These are phyloP conservation scores for Ecdyonurus torrentis DNA, from an alignment of 2,888 invertebrate species.

Conservation along the genomic window DNA sequence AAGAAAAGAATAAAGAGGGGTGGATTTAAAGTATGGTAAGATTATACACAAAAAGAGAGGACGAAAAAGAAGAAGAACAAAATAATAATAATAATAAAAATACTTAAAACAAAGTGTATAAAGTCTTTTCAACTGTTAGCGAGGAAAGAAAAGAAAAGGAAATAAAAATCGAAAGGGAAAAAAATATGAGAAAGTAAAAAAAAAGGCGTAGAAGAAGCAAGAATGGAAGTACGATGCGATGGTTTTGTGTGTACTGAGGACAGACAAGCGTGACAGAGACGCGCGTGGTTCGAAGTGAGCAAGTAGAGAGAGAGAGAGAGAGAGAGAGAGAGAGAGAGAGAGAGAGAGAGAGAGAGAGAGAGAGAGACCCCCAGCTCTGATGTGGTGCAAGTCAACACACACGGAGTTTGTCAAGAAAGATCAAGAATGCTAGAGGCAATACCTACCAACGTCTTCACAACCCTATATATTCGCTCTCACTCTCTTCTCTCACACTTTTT, in stretches of 20 bases:
- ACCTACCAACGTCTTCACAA: constrained; percentile 1
- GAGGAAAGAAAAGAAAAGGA: no score
- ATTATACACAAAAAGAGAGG: not conserved
- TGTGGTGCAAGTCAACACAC: no score
- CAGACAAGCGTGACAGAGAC: not conserved
- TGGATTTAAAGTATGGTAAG: not conserved
- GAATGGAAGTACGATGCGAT: not conserved
- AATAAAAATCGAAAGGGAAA: no score
- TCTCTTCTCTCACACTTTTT: no score
- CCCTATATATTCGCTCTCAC: no score
- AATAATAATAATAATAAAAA: no score
- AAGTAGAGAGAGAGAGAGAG: not conserved
- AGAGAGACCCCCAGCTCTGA: not conserved
- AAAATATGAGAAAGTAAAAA: not conserved
- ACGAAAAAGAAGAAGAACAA: not conserved
- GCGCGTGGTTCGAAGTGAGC: not conserved
- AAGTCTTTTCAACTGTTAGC: no score
- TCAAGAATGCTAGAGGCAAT: constrained; percentile 1
- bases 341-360: not conserved
- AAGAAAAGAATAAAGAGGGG: not conserved
- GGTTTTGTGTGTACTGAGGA: not conserved
- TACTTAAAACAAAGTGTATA: no score
- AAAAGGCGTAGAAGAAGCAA: not conserved
- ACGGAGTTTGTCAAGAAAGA: no score
- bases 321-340: not conserved